Evolutionary conservation across 2,888 invertebrate genomes (phyloP), one percentile per base, ranked within the genome.

Genomic region (Dyspetes luteomarginatus): DNA sequence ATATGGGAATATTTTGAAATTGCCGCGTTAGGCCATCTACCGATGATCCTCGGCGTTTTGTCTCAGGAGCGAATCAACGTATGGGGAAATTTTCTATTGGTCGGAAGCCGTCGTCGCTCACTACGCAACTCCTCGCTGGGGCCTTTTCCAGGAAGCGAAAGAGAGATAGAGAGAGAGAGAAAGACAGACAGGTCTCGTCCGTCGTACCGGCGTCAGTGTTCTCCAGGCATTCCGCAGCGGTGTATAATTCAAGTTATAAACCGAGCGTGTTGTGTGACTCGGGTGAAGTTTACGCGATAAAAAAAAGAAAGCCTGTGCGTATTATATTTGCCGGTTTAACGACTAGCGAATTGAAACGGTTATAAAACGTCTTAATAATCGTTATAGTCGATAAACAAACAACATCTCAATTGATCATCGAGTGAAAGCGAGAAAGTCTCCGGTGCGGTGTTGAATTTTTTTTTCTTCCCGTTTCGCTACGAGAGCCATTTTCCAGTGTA

Each of bases 201-300:
- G 72, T 68, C 67, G 58, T 65, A 60, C 81, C 81, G 81, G 78
- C 78, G 74, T 81, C 81, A 81, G 77, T 81, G 69, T 65, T 81
- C 73, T 81, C 72, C 77, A 81, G 77, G 69, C 81, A 73, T 81
- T 78, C 69, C 77, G 69, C 52, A 81, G 43, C 69, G 73, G 19
- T 56, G 65, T 69, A 69, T 45, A 56, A 17, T 19, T 71, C 60
- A 7, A 65, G 43, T 50, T 45, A 64, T 41, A 28, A 56, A 45
- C 65, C 36, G 48, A 36, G n/a, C 28, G 43, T 56, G 55, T n/a
- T n/a, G n/a, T 52, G 28, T n/a, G 43, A n/a, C 22, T 30, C 26
- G 43, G n/a, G 58, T 73, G n/a, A 60, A 69, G 55, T 64, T 41
- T 56, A 45, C 17, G 30, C 30, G 45, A 26, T 24, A 55, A 64